Evolutionary conservation across 1,140 invertebrate species (phyloP), one percentile per base, ranked within the genome.

Genomic region (Helicoverpa armigera): DNA sequence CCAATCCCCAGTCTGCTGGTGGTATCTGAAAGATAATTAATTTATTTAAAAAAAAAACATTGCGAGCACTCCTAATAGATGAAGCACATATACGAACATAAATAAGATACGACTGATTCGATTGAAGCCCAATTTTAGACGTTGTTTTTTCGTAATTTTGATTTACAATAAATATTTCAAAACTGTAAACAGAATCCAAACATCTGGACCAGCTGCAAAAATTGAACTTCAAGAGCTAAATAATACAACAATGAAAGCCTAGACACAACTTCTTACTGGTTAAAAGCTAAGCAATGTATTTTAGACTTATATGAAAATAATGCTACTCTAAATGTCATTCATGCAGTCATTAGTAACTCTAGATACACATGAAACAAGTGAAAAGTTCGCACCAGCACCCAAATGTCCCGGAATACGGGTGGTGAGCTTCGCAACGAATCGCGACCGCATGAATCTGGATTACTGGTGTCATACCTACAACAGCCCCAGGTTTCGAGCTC

Each of bases 1-100:
- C 73, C 29, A 95, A 94, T 72, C 89, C 89, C 90, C 91, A 93
- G 43, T 94, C 91, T 10, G 87, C 81, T n/a, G 70, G 16, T 35
- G 90, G 83, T 76, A 93, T 90, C 94, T 95, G 80, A 65, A 90
- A 86, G 23, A 3, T 74, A 13, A 54, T 69, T n/a, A n/a, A 51
- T 7, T 13, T 65, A 54, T 53, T 51, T n/a, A n/a, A n/a, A 53
- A 51, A 63, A 35, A 13, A 29, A n/a, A 53, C 14, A 4, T 1
- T 16, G 3, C 13, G 12, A 14, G 5, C 23, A n/a, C 11, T 31
- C 0, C 0, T 3, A 60, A 29, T 60, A 13, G 2, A 61, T 12
- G 7, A 58, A 58, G 2, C 11, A 65, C 63, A 65, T 65, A 48
- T n/a, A 61, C 12, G 23, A 23, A 2, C 58, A 61, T 7, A 58